Evolutionary conservation across 2,113 vertebrate genomes (phyloP).

Genomic region (Speoplatyrhinus poulsoni): DNA sequence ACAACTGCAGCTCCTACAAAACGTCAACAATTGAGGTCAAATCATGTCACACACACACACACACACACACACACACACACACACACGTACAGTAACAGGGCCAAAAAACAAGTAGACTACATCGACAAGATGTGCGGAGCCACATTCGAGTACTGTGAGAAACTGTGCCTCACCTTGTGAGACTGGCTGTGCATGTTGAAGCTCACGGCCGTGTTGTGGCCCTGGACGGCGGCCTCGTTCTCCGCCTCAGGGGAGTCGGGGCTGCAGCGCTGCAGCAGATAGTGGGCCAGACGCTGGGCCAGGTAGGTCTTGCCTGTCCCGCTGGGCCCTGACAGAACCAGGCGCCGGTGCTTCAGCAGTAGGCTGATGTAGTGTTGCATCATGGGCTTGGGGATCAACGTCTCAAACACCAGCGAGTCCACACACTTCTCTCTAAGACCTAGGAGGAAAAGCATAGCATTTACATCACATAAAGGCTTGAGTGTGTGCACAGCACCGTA

Average conservation of each 20-base stretch:
- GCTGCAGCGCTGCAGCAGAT: constrained; percentile 87
- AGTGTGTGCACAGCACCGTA: too few species aligned
- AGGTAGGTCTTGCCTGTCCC: constrained; percentile 95
- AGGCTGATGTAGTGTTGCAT: constrained; percentile 96
- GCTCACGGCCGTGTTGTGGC: constrained; percentile 82
- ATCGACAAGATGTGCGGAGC: background rate
- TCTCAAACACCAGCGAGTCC: constrained; percentile 94
- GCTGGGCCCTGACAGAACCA: constrained; percentile 91
- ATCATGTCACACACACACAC: background rate
- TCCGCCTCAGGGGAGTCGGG: constrained; percentile 66
- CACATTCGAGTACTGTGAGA: background rate
- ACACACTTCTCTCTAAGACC: constrained; percentile 90
- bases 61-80: background rate
- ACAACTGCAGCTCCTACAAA: constrained; percentile 89
- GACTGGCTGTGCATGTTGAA: constrained; percentile 97
- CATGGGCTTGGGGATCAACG: constrained; percentile 94
- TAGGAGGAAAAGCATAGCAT: constrained; percentile 35
- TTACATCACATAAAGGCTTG: too few species aligned
- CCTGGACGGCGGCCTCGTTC: constrained; percentile 31
- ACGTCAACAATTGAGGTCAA: background rate
- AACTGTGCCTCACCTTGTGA: constrained; percentile 80
- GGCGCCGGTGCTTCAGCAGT: constrained; percentile 90
- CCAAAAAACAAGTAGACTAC: background rate
- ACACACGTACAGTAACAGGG: too few species aligned
- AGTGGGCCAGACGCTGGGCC: constrained; percentile 88